Evolutionary conservation across 2,113 vertebrate genomes (phyloP), one percentile per base, ranked within the genome.

Genomic region (Trematocara macrostoma): DNA sequence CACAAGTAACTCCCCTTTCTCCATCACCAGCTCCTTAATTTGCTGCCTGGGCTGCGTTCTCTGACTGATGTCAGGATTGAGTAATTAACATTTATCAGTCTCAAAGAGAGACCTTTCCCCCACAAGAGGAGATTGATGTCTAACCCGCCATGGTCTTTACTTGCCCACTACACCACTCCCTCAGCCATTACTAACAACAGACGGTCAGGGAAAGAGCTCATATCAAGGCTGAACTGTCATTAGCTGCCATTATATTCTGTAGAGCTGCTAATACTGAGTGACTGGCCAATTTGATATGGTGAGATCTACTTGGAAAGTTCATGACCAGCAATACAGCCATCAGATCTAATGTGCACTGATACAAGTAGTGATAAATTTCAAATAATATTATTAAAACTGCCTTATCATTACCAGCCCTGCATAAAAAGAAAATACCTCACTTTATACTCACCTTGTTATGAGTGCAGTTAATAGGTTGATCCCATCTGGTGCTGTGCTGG

Each of bases 71-170:
- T 95, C 96, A 95, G 91, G 55, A 56, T 78, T 31, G 81, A 85
- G 94, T 95, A 94, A 96, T 96, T 96, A 96, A 96, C 96, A 96
- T 96, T 96, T 95, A 96, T 96, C 95, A 96, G 91, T 95, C 92
- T 95, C 88, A 59, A 53, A 78, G 92, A 90, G 90, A 95, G 94
- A 96, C 95, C 95, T 96, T 95, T 96, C 86, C 84, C 80, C 81
- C 83, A 87, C 56, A 26, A 87, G 88, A 52, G 81, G 84, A 86
- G 78, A 91, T 87, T 91, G 88, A 95, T 91, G 91, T 92, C 91
- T 90, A 89, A 84, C 86, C 89, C 91, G 90, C 86, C 81, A 83
- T 84, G 90, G 87, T 94, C 91, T 95, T 95, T 92, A 90, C 90
- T 91, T 87, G 76, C 89, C 85, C 40, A 61, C 82, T 87, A 59